A percentile compares a stretch with the other conserved stretches of the same genome.
These are phyloP conservation scores for Dichetophora obliterata DNA, from an alignment of 2,888 invertebrate species.

Conservation along the genomic window DNA sequence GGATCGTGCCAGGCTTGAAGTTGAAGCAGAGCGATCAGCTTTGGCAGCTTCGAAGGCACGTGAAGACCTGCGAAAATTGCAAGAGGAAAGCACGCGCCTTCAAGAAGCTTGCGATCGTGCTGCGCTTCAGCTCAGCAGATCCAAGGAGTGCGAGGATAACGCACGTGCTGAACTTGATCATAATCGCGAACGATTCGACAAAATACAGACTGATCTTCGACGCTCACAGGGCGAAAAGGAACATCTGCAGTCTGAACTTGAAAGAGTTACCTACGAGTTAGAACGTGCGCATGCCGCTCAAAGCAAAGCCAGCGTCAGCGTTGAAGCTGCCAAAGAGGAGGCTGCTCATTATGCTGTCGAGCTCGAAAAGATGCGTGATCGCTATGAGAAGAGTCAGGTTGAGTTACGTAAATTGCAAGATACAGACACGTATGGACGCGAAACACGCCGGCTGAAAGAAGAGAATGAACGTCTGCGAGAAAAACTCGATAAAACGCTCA, in stretches of 20 bases:
- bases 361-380: conserved; percentile 91
- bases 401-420: conserved; percentile 88
- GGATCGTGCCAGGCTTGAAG: conserved; percentile 86
- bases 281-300: conserved; percentile 89
- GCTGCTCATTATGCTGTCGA: conserved; percentile 87
- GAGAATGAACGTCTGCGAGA: conserved; percentile 86
- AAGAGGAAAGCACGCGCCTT: conserved; percentile 86
- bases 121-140: conserved; percentile 84
- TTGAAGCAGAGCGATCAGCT: conserved; percentile 88
- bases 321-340: conserved; percentile 92
- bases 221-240: conserved; percentile 88
- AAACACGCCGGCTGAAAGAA: conserved; percentile 82
- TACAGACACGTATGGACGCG: conserved; percentile 83
- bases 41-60: conserved; percentile 83
- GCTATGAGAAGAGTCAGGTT: conserved; percentile 86
- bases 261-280: conserved; percentile 86
- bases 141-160: conserved; percentile 92
- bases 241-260: conserved; percentile 85
- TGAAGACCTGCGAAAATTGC: conserved; percentile 87
- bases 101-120: conserved; percentile 93
- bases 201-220: conserved; percentile 86
- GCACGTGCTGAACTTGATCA: conserved; percentile 91
- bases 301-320: conserved; percentile 85
- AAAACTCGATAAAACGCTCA: conserved; percentile 83
- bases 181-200: conserved; percentile 89